Evolutionary conservation across 2,888 invertebrate species (phyloP).

Genomic region (Plagodis dolabraria): DNA sequence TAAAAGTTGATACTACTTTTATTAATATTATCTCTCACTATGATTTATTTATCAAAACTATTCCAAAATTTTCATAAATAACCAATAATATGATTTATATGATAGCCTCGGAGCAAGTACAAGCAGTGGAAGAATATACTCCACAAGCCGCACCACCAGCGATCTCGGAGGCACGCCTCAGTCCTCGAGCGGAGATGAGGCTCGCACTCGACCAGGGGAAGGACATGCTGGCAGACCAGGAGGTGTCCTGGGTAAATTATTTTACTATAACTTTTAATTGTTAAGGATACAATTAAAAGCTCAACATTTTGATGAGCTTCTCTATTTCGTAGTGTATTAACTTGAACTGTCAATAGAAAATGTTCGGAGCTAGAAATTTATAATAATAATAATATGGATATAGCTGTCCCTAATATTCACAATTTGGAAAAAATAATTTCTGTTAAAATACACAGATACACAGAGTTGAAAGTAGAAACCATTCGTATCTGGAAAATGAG

Average conservation of each 20-base stretch:
- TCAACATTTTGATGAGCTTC: not conserved
- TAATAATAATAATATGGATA: too few species aligned
- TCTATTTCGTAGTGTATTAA: not conserved
- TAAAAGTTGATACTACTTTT: too few species aligned
- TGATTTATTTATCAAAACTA: too few species aligned
- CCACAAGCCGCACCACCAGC: constrained; percentile 61
- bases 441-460: too few species aligned
- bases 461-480: too few species aligned
- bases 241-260: constrained; percentile 67
- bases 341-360: too few species aligned
- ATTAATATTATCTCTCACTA: too few species aligned
- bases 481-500: too few species aligned
- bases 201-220: constrained; percentile 84
- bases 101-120: constrained; percentile 71
- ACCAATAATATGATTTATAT: not conserved
- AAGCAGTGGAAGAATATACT: constrained; percentile 62
- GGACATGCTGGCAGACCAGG: constrained; percentile 82
- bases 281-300: not conserved
- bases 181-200: constrained; percentile 88
- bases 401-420: too few species aligned
- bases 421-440: too few species aligned
- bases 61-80: too few species aligned
- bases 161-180: constrained; percentile 80
- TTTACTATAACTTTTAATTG: not conserved
- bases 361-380: too few species aligned